Conservation (phyloP, 23 tunicate genomes). For the Styela clava region DNA sequence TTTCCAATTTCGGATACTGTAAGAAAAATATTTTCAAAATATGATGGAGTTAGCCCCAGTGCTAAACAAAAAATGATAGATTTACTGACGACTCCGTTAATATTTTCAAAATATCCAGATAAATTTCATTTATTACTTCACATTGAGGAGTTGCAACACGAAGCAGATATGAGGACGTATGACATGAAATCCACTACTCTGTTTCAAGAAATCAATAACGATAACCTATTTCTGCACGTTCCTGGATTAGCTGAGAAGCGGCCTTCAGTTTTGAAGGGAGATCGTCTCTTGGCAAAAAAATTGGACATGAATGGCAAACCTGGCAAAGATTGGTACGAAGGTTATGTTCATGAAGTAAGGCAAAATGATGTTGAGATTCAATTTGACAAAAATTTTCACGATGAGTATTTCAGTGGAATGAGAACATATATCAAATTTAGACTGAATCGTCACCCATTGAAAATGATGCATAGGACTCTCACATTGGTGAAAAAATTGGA, state of each 20-base stretch:
- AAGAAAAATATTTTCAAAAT: background rate
- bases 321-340: constrained; percentile 16
- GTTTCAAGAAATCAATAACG: background rate
- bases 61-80: too few relatives aligned
- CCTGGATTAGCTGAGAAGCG: constrained; percentile 38
- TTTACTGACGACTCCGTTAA: background rate
- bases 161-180: constrained; percentile 38
- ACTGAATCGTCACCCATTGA: constrained; percentile 37
- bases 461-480: constrained; percentile 49
- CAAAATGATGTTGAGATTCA: constrained; percentile 18
- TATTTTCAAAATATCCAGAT: background rate
- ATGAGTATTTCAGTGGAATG: constrained; percentile 20
- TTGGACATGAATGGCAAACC: background rate
- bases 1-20: background rate
- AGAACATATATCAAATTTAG: constrained; percentile 32
- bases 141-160: constrained; percentile 44
- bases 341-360: constrained; percentile 30
- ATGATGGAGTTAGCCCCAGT: background rate
- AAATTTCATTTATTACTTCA: constrained; percentile 39
- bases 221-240: constrained; percentile 15
- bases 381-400: constrained; percentile 32
- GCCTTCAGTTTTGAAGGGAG: constrained; percentile 48
- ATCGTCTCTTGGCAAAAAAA: constrained; percentile 1
- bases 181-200: constrained; percentile 29
- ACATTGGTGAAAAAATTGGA: background rate